Percentiles rank a stretch among this genome's conserved stretches.
Conservation (phyloP, 2,888 invertebrate genomes). For the Dusona sp. region DNA sequence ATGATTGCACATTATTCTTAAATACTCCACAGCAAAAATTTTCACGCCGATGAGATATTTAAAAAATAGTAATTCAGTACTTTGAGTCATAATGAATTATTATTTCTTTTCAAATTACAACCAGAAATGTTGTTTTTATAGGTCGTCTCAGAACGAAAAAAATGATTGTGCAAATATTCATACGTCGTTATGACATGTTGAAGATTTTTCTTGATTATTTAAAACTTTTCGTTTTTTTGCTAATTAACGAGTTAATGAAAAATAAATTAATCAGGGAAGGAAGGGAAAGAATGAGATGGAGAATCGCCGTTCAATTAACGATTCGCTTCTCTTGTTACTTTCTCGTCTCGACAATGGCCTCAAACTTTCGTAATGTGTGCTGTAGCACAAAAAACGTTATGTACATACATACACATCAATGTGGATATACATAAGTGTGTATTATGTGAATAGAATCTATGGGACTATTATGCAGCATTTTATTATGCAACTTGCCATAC, state of each 20-base stretch:
- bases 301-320: constrained; percentile 55
- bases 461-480: constrained; percentile 51
- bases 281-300: neutral
- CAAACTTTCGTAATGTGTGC: constrained; percentile 59
- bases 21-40: too few species aligned
- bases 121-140: neutral
- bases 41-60: neutral
- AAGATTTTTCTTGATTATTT: constrained; percentile 35
- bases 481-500: constrained; percentile 62
- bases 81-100: neutral
- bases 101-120: neutral
- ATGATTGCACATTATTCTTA: neutral
- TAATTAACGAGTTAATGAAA: constrained; percentile 39
- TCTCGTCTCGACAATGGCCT: constrained; percentile 64
- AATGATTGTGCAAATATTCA: constrained; percentile 8
- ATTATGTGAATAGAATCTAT: constrained; percentile 56
- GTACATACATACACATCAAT: neutral
- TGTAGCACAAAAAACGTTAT: constrained; percentile 40
- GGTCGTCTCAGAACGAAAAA: constrained; percentile 19
- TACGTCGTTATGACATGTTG: neutral
- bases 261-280: constrained; percentile 40
- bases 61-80: neutral
- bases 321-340: constrained; percentile 63
- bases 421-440: constrained; percentile 11
- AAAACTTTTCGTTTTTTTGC: constrained; percentile 50